phyloP scores from a whole-genome alignment of 2,888 invertebrate species.

The Miltochrista miniata region DNA sequence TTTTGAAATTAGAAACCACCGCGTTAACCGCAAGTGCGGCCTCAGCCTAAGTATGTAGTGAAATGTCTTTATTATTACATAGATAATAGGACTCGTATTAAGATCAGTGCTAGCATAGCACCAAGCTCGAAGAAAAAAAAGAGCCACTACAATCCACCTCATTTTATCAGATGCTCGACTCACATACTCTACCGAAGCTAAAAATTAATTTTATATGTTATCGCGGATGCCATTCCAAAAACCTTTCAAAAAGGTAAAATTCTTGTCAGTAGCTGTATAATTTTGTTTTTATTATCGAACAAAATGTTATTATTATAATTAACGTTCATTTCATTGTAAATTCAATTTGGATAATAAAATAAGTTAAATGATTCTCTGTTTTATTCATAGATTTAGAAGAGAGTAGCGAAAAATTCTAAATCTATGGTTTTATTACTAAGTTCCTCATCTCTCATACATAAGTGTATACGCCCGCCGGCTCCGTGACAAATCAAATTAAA shows the following conservation, averaged over 20 bases:
- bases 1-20: no score
- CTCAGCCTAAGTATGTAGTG: no score
- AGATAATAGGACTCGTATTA: no score
- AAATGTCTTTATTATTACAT: no score
- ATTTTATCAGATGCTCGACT: constrained; percentile 12
- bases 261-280: constrained; percentile 80
- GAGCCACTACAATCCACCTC: constrained; percentile 17
- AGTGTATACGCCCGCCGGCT: no score
- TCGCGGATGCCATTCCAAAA: constrained; percentile 78
- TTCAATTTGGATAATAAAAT: constrained; percentile 76
- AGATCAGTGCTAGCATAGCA: no score
- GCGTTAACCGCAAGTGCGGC: no score
- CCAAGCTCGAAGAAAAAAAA: no score
- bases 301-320: constrained; percentile 65
- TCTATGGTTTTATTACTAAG: no score
- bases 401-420: no score
- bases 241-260: constrained; percentile 79
- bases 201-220: constrained; percentile 46
- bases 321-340: constrained; percentile 73
- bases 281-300: constrained; percentile 64
- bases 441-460: no score
- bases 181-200: constrained; percentile 33
- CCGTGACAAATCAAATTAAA: no score
- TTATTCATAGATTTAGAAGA: constrained; percentile 17
- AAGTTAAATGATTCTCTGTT: constrained; percentile 47